These are phyloP conservation scores for Theretra japonica DNA, from an alignment of 2,888 invertebrate species.

Conservation along the genomic window DNA sequence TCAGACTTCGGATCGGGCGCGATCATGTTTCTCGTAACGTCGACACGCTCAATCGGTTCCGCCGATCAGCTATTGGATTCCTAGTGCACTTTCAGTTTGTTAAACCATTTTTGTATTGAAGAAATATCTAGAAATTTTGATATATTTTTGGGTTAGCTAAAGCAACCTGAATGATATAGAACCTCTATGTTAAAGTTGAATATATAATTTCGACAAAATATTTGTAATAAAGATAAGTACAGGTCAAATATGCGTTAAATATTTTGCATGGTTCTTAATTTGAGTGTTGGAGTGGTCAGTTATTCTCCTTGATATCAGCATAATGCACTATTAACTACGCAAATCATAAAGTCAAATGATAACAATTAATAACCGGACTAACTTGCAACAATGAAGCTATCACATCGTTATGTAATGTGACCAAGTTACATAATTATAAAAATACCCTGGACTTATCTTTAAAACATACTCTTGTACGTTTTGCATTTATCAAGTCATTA, in stretches of 20 bases:
- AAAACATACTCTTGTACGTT: not conserved
- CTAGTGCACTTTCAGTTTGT: slow-evolving; percentile 25
- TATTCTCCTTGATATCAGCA: slow-evolving; percentile 15
- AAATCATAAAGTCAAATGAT: slow-evolving; percentile 30
- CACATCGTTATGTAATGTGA: slow-evolving; percentile 24
- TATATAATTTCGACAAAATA: too few relatives aligned
- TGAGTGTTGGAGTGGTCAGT: not conserved
- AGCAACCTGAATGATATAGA: not conserved
- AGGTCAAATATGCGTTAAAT: too few relatives aligned
- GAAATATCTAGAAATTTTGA: not conserved
- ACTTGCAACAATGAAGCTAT: slow-evolving; percentile 37
- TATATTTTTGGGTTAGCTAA: not conserved
- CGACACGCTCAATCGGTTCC: slow-evolving; percentile 31
- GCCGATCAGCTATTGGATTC: slow-evolving; percentile 23
- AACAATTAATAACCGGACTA: slow-evolving; percentile 34
- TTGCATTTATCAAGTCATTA: not conserved
- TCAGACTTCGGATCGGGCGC: slow-evolving; percentile 26
- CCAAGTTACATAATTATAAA: slow-evolving; percentile 19
- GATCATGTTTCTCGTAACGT: slow-evolving; percentile 34
- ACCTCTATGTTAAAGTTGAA: too few relatives aligned
- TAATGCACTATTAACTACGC: not conserved
- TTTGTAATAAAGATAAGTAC: too few relatives aligned
- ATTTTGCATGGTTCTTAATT: not conserved
- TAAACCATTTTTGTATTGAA: slow-evolving; percentile 10
- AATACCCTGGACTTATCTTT: not conserved